Evolutionary conservation across 1,140 invertebrate genomes (phyloP).

Genomic region (Cardiocondyla obscurior): DNA sequence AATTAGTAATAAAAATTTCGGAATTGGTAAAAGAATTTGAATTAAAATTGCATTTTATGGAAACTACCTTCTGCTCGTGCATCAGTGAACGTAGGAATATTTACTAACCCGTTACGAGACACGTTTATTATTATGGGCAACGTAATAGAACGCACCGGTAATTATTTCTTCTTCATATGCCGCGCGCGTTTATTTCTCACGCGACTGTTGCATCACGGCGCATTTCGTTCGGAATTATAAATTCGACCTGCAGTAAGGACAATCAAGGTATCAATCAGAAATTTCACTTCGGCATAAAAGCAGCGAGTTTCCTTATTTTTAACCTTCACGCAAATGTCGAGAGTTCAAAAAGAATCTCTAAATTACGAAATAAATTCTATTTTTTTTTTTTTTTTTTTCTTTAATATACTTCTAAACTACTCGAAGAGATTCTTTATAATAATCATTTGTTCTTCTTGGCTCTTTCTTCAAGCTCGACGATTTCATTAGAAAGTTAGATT

Average conservation of each 20-base stretch:
- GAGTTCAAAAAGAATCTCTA: too few relatives aligned
- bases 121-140: not conserved
- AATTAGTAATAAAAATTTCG: not conserved
- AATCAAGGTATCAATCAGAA: not conserved
- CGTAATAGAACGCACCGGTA: not conserved
- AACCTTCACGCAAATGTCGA: not conserved
- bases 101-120: not conserved
- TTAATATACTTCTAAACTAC: too few relatives aligned
- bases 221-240: constrained; percentile 6
- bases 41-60: not conserved
- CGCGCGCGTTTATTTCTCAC: not conserved
- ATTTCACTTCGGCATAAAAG: not conserved
- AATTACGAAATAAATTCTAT: too few relatives aligned
- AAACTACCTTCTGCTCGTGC: not conserved
- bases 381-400: too few relatives aligned
- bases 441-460: too few relatives aligned
- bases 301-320: not conserved
- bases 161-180: not conserved
- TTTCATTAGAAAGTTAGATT: not conserved
- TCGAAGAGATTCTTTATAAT: too few relatives aligned
- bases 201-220: constrained; percentile 11
- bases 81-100: not conserved
- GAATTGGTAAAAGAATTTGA: not conserved
- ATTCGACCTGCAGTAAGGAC: not conserved
- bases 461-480: too few relatives aligned